These are phyloP conservation scores for Simalia tracyae DNA, from an alignment of 2,797 vertebrate species.

Conservation along the genomic window DNA sequence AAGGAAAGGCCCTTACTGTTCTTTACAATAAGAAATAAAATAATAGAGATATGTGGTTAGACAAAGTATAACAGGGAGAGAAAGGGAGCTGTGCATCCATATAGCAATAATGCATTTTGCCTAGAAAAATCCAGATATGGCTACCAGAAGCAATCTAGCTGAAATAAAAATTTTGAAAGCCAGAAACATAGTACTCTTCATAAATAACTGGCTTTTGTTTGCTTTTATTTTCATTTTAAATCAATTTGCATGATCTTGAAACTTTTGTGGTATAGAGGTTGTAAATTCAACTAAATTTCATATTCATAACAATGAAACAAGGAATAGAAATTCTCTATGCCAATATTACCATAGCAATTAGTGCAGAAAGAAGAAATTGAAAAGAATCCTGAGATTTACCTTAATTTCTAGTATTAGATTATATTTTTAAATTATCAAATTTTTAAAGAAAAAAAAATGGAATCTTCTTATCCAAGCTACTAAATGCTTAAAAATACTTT, in stretches of 20 bases:
- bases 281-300: background rate
- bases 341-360: too few species aligned
- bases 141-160: background rate
- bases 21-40: background rate
- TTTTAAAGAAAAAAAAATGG: too few species aligned
- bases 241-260: background rate
- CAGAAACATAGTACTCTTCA: background rate
- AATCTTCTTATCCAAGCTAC: too few species aligned
- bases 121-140: background rate
- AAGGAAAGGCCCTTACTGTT: background rate
- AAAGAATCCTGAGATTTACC: too few species aligned
- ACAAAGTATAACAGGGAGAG: too few species aligned
- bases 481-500: too few species aligned
- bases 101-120: background rate
- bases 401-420: too few species aligned
- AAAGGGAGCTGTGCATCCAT: too few species aligned
- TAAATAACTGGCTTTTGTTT: background rate
- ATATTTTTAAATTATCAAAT: too few species aligned
- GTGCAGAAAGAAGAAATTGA: too few species aligned
- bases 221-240: background rate
- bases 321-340: too few species aligned
- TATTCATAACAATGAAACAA: background rate
- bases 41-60: background rate
- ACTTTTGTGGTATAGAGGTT: background rate
- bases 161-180: background rate